Evolutionary conservation across 2,888 invertebrate genomes (phyloP), one percentile per base, ranked within the genome.

Genomic region (Candidula unifasciata): DNA sequence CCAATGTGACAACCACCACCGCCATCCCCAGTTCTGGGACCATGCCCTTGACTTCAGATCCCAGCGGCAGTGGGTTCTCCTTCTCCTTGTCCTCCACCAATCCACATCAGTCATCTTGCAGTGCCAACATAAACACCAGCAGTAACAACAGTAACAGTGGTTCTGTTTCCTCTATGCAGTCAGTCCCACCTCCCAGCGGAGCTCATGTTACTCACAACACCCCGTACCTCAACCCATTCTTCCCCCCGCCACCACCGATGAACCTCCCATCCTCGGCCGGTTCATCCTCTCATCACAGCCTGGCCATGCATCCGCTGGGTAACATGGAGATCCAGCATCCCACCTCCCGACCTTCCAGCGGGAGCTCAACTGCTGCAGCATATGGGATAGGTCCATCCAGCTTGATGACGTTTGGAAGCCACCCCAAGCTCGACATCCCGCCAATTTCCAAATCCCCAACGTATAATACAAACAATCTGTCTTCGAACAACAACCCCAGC

Each of bases 301-400:
- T 84, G 24, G 74, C 73, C 66, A 77, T 85, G 71, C 85, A 85
- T 68, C 85, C 85, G 16, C 35, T 81, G 35, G 84, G 84, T 8
- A 85, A 85, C n/a, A 85, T 85, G 85, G 85, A 85, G 52, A 85
- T 85, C 37, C 85, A 85, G 71, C 85, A 85, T 44, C 33, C 80
- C 10, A 21, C 82, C 21, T 71, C 84, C 1, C 79, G 79, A 16
- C 82, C 82, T 30, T 78, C 78, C 10, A 79, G 73, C 35, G 83
- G 78, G n/a, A 64, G 71, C 5, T 78, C 83, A 37, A 33, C 79
- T 13, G 69, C 69, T 27, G 16, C 78, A 1, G 54, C 83, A 1
- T 79, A 83, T 64, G 78, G 79, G 16, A 80, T 80, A 27, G 84
- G 84, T 60, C 74, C 81, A 54, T 77, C 85, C 30, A 85, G 85